Evolutionary conservation across 2,888 invertebrate genomes (phyloP).

Genomic region (Chorisops tibialis): DNA sequence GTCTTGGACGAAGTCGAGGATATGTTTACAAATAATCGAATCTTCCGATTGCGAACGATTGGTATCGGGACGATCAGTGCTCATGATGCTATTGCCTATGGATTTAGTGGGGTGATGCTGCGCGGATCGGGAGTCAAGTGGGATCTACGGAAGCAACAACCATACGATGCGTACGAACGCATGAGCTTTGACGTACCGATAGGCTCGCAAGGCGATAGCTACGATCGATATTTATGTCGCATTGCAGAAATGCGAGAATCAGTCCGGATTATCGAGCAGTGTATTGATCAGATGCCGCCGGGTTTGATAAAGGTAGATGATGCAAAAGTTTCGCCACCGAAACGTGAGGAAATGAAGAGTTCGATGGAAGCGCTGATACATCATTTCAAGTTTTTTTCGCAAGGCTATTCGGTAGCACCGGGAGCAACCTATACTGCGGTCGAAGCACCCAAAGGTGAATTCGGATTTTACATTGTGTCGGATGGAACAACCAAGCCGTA

Average conservation of each 20-base stretch:
- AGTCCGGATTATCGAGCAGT: constrained; percentile 72
- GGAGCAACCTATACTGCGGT: constrained; percentile 75
- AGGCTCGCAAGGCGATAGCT: constrained; percentile 78
- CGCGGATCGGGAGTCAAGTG: constrained; percentile 81
- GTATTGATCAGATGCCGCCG: constrained; percentile 76
- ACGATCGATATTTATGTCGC: constrained; percentile 72
- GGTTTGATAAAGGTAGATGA: constrained; percentile 79
- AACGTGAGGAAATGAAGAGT: constrained; percentile 76
- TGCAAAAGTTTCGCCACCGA: constrained; percentile 72
- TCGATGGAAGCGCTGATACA: constrained; percentile 86
- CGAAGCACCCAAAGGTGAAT: constrained; percentile 84
- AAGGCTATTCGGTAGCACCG: constrained; percentile 80
- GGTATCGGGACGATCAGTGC: constrained; percentile 71
- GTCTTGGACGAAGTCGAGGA: constrained; percentile 85
- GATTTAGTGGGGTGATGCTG: constrained; percentile 73
- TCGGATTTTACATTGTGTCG: constrained; percentile 82
- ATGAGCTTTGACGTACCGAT: constrained; percentile 82
- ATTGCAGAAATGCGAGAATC: constrained; percentile 74
- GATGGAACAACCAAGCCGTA: constrained; percentile 78
- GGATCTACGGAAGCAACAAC: constrained; percentile 77
- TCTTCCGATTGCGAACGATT: constrained; percentile 68
- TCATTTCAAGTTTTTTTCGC: constrained; percentile 81
- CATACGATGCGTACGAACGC: constrained; percentile 80
- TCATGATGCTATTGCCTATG: constrained; percentile 72
- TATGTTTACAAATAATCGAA: constrained; percentile 68